Conservation (phyloP, 2,888 invertebrate genomes). For the Eugnorisma glareosa region DNA sequence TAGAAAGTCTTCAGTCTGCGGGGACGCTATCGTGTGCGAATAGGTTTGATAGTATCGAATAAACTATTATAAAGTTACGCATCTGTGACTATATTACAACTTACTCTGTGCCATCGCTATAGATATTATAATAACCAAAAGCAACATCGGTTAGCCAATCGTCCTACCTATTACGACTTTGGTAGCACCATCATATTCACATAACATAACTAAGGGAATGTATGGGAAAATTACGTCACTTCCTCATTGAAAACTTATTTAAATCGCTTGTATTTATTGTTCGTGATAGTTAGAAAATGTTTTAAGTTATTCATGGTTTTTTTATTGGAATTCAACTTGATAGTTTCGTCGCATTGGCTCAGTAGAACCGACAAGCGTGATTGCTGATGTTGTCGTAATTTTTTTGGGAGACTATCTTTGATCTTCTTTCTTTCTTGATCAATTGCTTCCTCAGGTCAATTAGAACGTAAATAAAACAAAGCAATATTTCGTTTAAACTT, state of each 20-base stretch:
- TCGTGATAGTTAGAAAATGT: constrained; percentile 7
- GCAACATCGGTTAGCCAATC: constrained; percentile 32
- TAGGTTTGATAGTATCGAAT: too few species aligned
- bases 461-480: background rate
- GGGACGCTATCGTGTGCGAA: too few species aligned
- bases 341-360: background rate
- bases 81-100: background rate
- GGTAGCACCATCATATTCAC: constrained; percentile 12
- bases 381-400: background rate
- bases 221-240: constrained; percentile 26
- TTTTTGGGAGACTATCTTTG: background rate
- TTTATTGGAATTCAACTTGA: background rate
- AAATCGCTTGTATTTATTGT: constrained; percentile 26
- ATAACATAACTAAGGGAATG: constrained; percentile 35
- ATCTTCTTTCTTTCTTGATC: too few species aligned
- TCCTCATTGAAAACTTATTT: constrained; percentile 37
- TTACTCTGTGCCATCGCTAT: constrained; percentile 24
- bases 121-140: constrained; percentile 30
- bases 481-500: background rate
- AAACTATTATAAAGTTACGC: too few species aligned
- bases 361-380: background rate
- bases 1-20: too few species aligned
- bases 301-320: constrained; percentile 16
- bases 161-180: constrained; percentile 14
- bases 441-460: background rate